Percentiles rank a stretch among this genome's conserved stretches.
Evolutionary conservation across 35 echinoderm and acorn worm species (phyloP).

Genomic region (Lytechinus variegatus): DNA sequence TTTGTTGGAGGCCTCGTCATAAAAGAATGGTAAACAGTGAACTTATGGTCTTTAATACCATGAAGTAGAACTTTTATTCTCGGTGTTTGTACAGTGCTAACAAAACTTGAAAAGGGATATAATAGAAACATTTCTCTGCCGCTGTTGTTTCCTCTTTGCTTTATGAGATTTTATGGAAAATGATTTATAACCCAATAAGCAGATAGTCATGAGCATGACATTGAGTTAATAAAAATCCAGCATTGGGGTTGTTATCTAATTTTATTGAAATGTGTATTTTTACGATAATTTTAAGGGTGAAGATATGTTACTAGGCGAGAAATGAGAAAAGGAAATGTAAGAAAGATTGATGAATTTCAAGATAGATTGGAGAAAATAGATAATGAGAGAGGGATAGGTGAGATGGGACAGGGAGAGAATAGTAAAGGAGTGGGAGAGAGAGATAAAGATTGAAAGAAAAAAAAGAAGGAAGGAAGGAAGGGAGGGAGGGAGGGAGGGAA

Average conservation of each 20-base stretch:
- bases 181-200: not conserved
- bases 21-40: conserved; percentile 9
- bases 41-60: conserved; percentile 3
- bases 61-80: not conserved
- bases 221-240: not conserved
- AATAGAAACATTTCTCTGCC: not conserved
- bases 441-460: not conserved
- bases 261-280: not conserved
- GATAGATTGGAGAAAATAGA: no score
- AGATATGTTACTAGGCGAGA: no score
- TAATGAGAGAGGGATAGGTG: no score
- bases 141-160: not conserved
- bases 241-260: not conserved
- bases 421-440: no score
- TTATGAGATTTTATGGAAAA: not conserved
- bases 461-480: not conserved
- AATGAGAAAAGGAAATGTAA: no score
- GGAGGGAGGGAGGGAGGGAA: not conserved
- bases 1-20: not conserved
- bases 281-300: no score
- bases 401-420: no score
- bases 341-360: no score
- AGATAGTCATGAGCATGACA: not conserved
- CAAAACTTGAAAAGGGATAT: conserved; percentile 3
- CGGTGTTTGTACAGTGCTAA: not conserved